Evolutionary conservation across 1,140 invertebrate genomes (phyloP).

Genomic region (Kradibia gibbosae): DNA sequence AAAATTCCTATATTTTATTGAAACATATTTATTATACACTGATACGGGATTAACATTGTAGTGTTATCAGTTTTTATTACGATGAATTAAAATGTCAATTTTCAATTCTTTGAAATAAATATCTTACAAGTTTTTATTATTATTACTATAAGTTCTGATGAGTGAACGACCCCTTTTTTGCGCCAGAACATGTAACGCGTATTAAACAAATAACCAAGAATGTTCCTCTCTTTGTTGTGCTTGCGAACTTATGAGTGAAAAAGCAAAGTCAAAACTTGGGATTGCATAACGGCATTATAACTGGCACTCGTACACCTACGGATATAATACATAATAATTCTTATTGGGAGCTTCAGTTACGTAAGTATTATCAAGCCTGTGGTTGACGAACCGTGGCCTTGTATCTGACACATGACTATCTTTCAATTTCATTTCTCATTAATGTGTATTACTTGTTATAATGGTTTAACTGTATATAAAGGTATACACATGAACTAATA

Average conservation of each 20-base stretch:
- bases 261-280: slow-evolving; percentile 10
- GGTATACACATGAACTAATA: not conserved
- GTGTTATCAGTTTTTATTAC: too few relatives aligned
- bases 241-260: slow-evolving; percentile 4
- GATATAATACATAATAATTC: slow-evolving; percentile 6
- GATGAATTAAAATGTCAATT: too few relatives aligned
- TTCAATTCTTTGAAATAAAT: too few relatives aligned
- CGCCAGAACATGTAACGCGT: too few relatives aligned
- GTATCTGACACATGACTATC: slow-evolving; percentile 51
- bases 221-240: not conserved
- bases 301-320: slow-evolving; percentile 14
- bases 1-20: too few relatives aligned
- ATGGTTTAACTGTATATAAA: not conserved
- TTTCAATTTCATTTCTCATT: slow-evolving; percentile 15
- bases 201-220: not conserved
- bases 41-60: too few relatives aligned
- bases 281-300: slow-evolving; percentile 23
- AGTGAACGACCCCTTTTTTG: too few relatives aligned
- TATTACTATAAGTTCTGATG: too few relatives aligned
- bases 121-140: too few relatives aligned
- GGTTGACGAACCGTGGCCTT: slow-evolving; percentile 61
- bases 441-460: slow-evolving; percentile 1
- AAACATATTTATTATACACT: too few relatives aligned
- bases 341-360: slow-evolving; percentile 50
- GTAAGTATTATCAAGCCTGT: slow-evolving; percentile 60